These are phyloP conservation scores for Andinoacara biseriatus DNA, from an alignment of 2,113 vertebrate genomes.

Conservation along the genomic window DNA sequence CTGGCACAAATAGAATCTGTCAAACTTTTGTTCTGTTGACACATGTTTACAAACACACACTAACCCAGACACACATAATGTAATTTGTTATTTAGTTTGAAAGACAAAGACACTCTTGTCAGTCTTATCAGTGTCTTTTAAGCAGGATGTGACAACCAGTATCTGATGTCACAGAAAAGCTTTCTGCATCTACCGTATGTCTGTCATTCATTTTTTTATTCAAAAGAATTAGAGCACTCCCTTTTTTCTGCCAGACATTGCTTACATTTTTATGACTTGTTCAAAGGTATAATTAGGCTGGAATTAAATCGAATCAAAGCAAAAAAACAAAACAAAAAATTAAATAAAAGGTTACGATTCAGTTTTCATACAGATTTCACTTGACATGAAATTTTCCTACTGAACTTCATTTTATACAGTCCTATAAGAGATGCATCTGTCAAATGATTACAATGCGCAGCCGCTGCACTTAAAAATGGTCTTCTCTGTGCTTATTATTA, in stretches of 20 bases:
- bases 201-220: not conserved
- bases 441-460: too few species aligned
- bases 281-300: not conserved
- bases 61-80: not conserved
- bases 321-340: not conserved
- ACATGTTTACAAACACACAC: not conserved
- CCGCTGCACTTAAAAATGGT: too few species aligned
- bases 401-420: too few species aligned
- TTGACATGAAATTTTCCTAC: too few species aligned
- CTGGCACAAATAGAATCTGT: slow-evolving; percentile 6
- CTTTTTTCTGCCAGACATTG: not conserved
- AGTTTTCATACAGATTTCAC: not conserved
- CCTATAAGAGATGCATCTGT: not conserved
- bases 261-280: not conserved
- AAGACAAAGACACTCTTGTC: not conserved
- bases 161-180: slow-evolving; percentile 4
- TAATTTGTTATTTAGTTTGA: slow-evolving; percentile 8
- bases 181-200: not conserved
- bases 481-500: not conserved
- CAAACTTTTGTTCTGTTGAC: slow-evolving; percentile 7
- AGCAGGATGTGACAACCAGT: not conserved
- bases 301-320: not conserved
- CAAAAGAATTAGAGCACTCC: not conserved
- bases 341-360: not conserved
- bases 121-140: not conserved